Percentiles rank a stretch among this genome's conserved stretches.
Evolutionary conservation across 1,140 invertebrate species (phyloP).

Genomic region (Helicoverpa zea): DNA sequence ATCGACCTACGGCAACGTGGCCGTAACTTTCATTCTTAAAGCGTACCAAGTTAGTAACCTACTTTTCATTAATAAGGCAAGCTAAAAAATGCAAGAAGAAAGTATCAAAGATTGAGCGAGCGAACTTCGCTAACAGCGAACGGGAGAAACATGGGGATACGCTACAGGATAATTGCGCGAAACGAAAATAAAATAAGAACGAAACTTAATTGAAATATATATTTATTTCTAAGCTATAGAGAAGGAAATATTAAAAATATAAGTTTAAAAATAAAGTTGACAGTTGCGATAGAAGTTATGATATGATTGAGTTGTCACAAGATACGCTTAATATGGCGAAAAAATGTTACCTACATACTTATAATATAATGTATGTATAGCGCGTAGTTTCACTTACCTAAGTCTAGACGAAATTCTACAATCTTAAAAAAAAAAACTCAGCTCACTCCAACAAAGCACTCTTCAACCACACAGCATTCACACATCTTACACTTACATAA

Average conservation of each 20-base stretch:
- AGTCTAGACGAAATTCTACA: no score
- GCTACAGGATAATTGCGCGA: constrained; percentile 14
- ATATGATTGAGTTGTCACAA: no score
- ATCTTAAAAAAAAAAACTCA: no score
- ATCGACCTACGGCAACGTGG: constrained; percentile 83
- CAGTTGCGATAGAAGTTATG: no score
- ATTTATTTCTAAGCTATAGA: neutral
- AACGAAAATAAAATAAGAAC: neutral
- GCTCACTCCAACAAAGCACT: neutral
- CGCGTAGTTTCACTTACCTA: no score
- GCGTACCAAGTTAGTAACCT: constrained; percentile 85
- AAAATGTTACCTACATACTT: no score
- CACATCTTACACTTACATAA: neutral
- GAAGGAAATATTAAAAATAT: no score
- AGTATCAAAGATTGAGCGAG: constrained; percentile 86
- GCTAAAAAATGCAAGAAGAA: constrained; percentile 86
- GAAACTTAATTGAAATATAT: neutral
- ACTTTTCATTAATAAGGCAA: constrained; percentile 87
- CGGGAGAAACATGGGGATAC: constrained; percentile 64
- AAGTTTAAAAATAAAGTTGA: no score
- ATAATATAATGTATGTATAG: no score
- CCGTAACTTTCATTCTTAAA: constrained; percentile 86
- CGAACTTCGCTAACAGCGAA: constrained; percentile 76
- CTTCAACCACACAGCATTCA: neutral
- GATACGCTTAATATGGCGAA: no score